phyloP scores from a whole-genome alignment of 2,113 vertebrate species.

The Arenaria interpres region DNA sequence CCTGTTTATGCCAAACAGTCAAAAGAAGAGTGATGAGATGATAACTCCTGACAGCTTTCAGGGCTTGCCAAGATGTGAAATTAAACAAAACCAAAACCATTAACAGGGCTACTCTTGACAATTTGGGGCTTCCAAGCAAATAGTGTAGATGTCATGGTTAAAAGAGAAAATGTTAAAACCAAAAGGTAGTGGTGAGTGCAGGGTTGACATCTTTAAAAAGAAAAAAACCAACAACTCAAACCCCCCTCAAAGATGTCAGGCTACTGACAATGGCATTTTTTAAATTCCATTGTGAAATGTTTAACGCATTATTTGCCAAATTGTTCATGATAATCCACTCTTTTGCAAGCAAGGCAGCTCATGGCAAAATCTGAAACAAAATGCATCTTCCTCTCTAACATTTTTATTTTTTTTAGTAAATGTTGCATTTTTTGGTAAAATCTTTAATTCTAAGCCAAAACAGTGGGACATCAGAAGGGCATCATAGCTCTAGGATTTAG shows the following conservation, averaged over 20 bases:
- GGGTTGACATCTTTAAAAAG: not conserved
- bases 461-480: not conserved
- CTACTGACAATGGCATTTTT: not conserved
- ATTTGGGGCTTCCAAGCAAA: not conserved
- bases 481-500: not conserved
- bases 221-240: not conserved
- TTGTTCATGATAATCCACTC: not conserved
- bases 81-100: slow-evolving; percentile 13
- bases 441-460: not conserved
- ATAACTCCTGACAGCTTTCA: not conserved
- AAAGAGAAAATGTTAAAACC: not conserved
- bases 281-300: not conserved
- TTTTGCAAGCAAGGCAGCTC: not conserved
- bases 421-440: not conserved
- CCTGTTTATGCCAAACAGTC: not conserved
- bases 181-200: not conserved
- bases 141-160: not conserved
- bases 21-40: not conserved
- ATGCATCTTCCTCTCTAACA: not conserved
- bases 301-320: not conserved
- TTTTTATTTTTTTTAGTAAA: not conserved
- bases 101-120: not conserved
- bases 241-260: not conserved
- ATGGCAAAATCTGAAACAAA: not conserved
- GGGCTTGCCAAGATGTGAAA: not conserved